Percentiles rank a stretch among this genome's conserved stretches.
These are phyloP conservation scores for Pangasius macronema DNA, from an alignment of 2,797 vertebrate genomes.

Conservation along the genomic window DNA sequence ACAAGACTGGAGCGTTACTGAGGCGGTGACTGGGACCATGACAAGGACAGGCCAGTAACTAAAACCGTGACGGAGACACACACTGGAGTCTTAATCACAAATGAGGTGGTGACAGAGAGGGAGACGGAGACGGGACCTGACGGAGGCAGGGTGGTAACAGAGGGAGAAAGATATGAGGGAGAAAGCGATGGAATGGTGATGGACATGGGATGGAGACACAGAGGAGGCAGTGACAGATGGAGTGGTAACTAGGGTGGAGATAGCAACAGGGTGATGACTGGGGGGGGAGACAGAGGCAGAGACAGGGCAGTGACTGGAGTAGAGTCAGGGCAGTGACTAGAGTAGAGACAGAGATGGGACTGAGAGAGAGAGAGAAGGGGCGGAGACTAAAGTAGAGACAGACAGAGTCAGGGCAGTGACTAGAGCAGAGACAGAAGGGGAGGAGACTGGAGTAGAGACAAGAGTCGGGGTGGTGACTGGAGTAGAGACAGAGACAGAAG, in stretches of 20 bases:
- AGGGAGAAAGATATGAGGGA: background rate
- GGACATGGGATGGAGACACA: background rate
- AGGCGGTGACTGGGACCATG: background rate
- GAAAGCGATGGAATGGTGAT: no score
- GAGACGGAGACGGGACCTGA: background rate
- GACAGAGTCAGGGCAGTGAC: no score
- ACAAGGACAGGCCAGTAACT: background rate
- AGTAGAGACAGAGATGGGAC: background rate
- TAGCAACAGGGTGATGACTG: background rate
- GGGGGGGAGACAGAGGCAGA: no score
- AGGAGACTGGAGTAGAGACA: background rate
- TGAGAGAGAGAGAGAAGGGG: background rate
- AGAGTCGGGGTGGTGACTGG: no score
- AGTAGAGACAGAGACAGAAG: no score
- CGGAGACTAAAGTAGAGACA: no score
- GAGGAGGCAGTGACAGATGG: no score
- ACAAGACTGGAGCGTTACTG: background rate
- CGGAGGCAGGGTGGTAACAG: background rate
- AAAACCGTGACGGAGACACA: background rate
- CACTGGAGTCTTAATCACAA: no score
- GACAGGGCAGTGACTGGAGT: no score
- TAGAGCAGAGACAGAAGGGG: background rate
- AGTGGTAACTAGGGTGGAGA: no score
- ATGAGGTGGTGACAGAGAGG: background rate
- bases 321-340: no score